phyloP scores from a whole-genome alignment of 53 echinoderm and acorn worm species.

The Echinarachnius parma region DNA sequence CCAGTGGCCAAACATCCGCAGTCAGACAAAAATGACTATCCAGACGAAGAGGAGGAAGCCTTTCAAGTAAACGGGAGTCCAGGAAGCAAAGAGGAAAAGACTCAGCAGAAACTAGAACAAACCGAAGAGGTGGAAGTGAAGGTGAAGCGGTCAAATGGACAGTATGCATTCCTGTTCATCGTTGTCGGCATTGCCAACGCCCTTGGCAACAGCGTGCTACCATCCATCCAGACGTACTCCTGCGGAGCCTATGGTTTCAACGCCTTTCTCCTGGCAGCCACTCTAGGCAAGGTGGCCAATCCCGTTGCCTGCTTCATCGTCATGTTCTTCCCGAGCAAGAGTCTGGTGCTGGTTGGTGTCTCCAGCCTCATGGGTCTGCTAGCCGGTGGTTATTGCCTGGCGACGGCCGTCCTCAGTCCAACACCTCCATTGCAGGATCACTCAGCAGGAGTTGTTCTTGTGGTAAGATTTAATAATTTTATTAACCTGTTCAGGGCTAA shows the following conservation, averaged over 20 bases:
- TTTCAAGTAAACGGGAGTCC: too few relatives aligned
- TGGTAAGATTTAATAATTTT: conserved; percentile 86
- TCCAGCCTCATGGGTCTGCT: conserved; percentile 34
- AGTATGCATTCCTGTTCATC: conserved; percentile 55
- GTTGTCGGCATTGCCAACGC: conserved; percentile 74
- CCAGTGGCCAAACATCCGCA: not conserved
- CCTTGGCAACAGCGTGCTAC: conserved; percentile 77
- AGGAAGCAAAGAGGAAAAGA: too few relatives aligned
- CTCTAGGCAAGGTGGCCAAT: conserved; percentile 77
- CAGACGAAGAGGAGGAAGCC: not conserved
- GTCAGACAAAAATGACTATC: not conserved
- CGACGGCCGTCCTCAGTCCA: conserved; percentile 77
- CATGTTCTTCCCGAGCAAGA: conserved; percentile 62
- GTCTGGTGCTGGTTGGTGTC: conserved; percentile 50
- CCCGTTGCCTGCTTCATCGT: conserved; percentile 80
- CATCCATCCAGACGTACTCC: conserved; percentile 92
- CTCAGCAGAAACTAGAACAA: too few relatives aligned
- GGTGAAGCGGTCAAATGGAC: conserved; percentile 1
- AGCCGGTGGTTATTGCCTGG: conserved; percentile 67
- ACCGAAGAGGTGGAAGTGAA: too few relatives aligned
- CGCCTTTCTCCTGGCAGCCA: conserved; percentile 79
- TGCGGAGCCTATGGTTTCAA: conserved; percentile 75
- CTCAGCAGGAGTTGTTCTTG: conserved; percentile 54
- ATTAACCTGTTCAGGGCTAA: too few relatives aligned
- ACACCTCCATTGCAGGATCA: conserved; percentile 73